Evolutionary conservation across 1,140 invertebrate genomes (phyloP).

Genomic region (Pentalonia nigronervosa): DNA sequence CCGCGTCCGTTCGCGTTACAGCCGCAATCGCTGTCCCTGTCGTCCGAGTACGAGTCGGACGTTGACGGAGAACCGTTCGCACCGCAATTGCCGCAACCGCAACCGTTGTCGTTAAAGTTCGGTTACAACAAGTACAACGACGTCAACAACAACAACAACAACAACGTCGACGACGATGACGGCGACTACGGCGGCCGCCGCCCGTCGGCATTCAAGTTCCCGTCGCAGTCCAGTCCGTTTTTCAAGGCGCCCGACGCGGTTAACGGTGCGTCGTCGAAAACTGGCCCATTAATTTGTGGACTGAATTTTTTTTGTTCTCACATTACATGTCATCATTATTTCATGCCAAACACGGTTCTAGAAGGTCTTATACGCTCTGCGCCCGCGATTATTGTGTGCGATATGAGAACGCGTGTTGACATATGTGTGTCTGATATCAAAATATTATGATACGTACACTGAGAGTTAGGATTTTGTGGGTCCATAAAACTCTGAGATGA

Average conservation of each 20-base stretch:
- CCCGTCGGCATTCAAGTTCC: not conserved
- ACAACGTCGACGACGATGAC: not conserved
- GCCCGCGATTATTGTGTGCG: not conserved
- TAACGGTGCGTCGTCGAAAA: conserved; percentile 3
- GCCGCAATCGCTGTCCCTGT: not conserved
- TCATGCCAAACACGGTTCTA: not conserved
- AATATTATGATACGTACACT: no score
- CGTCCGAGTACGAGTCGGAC: not conserved
- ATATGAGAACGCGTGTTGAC: not conserved
- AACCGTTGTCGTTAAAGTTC: not conserved
- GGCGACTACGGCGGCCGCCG: not conserved
- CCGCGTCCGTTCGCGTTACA: not conserved
- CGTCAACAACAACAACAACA: not conserved
- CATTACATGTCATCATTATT: not conserved
- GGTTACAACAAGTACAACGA: not conserved
- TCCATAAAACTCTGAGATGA: no score
- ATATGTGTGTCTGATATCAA: no score
- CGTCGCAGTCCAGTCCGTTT: not conserved
- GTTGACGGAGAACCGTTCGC: not conserved
- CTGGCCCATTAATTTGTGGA: not conserved
- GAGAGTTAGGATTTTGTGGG: no score
- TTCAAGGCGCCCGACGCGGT: not conserved
- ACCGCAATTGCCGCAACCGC: not conserved
- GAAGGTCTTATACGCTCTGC: not conserved
- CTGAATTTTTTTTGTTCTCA: not conserved